phyloP scores from a whole-genome alignment of 2,797 vertebrate species.

The Myotis vivesi region DNA sequence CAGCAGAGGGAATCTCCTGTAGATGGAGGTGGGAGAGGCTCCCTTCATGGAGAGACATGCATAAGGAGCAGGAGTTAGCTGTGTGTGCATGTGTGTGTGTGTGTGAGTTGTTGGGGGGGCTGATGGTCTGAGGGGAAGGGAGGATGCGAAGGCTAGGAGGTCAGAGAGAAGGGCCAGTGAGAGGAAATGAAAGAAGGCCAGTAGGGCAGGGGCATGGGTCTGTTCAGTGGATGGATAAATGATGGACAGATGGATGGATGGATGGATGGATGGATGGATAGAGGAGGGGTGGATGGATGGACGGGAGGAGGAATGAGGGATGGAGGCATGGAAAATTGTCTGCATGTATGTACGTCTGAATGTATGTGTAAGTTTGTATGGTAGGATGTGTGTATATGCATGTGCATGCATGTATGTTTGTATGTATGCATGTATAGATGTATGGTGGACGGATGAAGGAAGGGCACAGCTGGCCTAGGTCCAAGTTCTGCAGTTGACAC shows the following conservation, averaged over 20 bases:
- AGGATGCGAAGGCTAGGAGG: not conserved
- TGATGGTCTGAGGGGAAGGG: not conserved
- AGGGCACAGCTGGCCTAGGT: not conserved
- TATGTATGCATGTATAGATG: not conserved
- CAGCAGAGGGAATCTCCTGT: not conserved
- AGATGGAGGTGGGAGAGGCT: not conserved
- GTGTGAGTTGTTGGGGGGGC: no score
- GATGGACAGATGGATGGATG: not conserved
- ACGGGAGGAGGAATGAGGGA: no score
- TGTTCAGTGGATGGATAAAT: not conserved
- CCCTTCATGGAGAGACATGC: not conserved
- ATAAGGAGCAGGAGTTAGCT: not conserved
- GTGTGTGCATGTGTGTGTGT: rapidly evolving
- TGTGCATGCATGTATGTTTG: not conserved
- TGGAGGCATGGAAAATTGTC: not conserved
- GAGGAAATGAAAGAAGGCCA: no score
- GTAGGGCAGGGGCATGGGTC: not conserved
- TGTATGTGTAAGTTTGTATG: rapidly evolving
- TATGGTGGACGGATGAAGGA: not conserved
- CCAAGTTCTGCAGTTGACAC: rapidly evolving
- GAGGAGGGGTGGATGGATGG: not conserved
- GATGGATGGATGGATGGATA: not conserved
- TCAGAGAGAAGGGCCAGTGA: not conserved
- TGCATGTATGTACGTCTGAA: no score
- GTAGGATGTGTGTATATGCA: not conserved